A percentile compares a stretch with the other conserved stretches of the same genome.
These are phyloP conservation scores for Thereva nobilitata DNA, from an alignment of 2,888 invertebrate species.

Conservation along the genomic window DNA sequence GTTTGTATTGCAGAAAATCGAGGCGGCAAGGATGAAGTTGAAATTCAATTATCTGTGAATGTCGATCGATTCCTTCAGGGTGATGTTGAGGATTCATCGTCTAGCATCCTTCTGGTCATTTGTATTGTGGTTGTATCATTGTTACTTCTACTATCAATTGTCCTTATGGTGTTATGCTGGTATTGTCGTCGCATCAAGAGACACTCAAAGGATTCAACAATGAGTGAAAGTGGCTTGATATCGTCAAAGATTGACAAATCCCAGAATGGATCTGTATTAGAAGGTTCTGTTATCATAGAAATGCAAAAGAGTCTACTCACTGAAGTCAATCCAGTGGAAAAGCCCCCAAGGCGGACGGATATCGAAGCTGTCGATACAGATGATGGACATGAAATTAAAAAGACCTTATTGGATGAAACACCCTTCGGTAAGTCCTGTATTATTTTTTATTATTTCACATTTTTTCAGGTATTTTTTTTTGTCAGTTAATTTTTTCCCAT, in stretches of 20 bases:
- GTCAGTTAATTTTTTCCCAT: slow-evolving; percentile 1
- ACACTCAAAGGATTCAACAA: slow-evolving; percentile 61
- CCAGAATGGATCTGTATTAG: slow-evolving; percentile 71
- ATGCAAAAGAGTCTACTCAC: slow-evolving; percentile 84
- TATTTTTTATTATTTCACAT: slow-evolving; percentile 2
- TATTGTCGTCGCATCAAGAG: slow-evolving; percentile 61
- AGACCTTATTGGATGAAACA: slow-evolving; percentile 80
- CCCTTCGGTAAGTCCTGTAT: slow-evolving; percentile 69
- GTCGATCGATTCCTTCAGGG: slow-evolving; percentile 53
- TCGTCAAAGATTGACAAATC: slow-evolving; percentile 60
- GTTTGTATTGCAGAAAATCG: slow-evolving; percentile 80
- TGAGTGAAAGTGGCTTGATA: slow-evolving; percentile 56
- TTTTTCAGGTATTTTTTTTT: not conserved
- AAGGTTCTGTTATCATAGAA: slow-evolving; percentile 77
- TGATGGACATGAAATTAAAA: slow-evolving; percentile 81
- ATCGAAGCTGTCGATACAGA: slow-evolving; percentile 74
- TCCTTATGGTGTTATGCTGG: slow-evolving; percentile 60
- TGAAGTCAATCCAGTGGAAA: slow-evolving; percentile 82
- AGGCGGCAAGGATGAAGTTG: slow-evolving; percentile 78
- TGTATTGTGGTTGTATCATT: slow-evolving; percentile 63
- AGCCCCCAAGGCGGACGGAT: slow-evolving; percentile 79
- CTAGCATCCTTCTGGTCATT: slow-evolving; percentile 56
- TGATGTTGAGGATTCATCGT: slow-evolving; percentile 58
- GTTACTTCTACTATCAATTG: slow-evolving; percentile 62
- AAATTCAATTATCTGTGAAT: slow-evolving; percentile 67